Evolutionary conservation across 2,797 vertebrate genomes (phyloP), one percentile per base, ranked within the genome.

Genomic region (Liparis tanakae): DNA sequence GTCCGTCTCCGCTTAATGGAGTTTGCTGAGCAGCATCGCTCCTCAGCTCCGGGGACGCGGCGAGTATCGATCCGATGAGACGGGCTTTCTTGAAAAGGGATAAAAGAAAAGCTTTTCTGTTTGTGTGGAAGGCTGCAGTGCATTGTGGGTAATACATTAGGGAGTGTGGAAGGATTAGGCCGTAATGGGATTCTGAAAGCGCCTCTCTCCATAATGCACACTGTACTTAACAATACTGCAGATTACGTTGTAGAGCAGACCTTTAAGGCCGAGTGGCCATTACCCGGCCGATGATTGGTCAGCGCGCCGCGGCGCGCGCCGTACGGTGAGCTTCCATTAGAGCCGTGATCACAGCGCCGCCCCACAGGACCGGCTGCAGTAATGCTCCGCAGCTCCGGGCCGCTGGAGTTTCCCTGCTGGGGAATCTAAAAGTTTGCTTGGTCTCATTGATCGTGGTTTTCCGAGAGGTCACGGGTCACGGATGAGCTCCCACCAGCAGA

Each of bases 171-270:
- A 91, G 94, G 95, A 95, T 95, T 95, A 95, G 89, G 91, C 62
- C 91, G 81, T 95, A 95, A 95, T 95, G 95, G 95, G 92, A 91
- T 94, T 94, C 93, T 95, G 93, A 95, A 95, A 95, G 94, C 93
- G 80, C 87, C 91, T 91, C 82, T 87, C 88, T 93, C 91, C 90
- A 92, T 95, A 95, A 95, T 95, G 94, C 86, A 91, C 93, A 92
- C 91, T 93, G 92, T 93, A 93, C 92, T 95, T 95, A 94, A 94
- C 92, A 95, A 94, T 92, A 93, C 89, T 94, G 92, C 93, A 95
- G 94, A 95, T 95, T 95, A 95, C 92, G 92, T 92, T 94, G 92
- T 92, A 93, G 93, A 94, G 94, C 91, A 88, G 93, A 94, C 94
- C 94, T 95, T 95, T 93, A 94, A 94, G 93, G 91, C 90, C 92